phyloP scores from a whole-genome alignment of 2,113 vertebrate genomes.

The Puffinus mauretanicus region DNA sequence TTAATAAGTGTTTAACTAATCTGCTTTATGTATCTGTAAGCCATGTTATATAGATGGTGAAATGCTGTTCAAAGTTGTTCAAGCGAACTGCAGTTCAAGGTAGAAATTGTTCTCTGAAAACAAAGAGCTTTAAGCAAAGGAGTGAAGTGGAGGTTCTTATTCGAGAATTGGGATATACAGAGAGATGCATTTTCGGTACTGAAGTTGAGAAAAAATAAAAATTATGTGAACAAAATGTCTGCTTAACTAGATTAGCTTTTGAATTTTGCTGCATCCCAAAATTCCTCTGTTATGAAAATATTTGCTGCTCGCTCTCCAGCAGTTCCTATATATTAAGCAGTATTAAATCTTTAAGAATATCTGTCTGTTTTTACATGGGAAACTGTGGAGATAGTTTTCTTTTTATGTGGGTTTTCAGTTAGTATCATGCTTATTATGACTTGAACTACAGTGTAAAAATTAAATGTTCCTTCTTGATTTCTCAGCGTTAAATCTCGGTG shows the following conservation, averaged over 20 bases:
- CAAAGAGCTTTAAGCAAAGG: background rate
- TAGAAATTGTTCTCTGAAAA: background rate
- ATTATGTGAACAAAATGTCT: background rate
- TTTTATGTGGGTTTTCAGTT: conserved; percentile 11
- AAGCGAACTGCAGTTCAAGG: background rate
- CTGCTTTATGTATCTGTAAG: background rate
- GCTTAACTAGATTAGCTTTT: background rate
- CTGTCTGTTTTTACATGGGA: background rate
- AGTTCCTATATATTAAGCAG: background rate
- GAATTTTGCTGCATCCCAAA: background rate
- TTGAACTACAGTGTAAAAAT: conserved; percentile 16
- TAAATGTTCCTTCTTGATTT: conserved; percentile 18
- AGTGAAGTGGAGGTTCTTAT: background rate
- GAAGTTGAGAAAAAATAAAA: background rate
- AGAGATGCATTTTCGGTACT: background rate
- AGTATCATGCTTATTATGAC: conserved; percentile 5
- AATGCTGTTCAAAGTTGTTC: background rate
- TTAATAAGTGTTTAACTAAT: background rate
- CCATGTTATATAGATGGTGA: background rate
- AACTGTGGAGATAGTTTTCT: background rate
- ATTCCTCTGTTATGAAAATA: background rate
- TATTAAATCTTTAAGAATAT: background rate
- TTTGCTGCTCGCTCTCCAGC: background rate
- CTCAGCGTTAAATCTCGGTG: background rate
- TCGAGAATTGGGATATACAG: background rate